Evolutionary conservation across 2,888 invertebrate genomes (phyloP).

Genomic region (Allophyes oxyacanthae): DNA sequence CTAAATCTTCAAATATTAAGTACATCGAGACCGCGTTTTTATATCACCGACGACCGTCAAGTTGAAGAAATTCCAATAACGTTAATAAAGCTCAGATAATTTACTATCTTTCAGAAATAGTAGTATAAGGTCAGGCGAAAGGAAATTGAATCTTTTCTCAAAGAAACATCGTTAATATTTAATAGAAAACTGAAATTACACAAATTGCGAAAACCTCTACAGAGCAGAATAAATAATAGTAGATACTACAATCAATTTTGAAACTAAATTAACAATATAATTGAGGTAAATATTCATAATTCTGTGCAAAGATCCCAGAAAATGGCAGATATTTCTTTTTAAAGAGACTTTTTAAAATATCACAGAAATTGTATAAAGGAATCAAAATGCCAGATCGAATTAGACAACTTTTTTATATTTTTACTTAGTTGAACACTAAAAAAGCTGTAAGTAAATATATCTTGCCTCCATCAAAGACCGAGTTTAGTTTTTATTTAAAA

Average conservation of each 20-base stretch:
- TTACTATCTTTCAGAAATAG: too few relatives aligned
- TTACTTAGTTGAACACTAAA: too few relatives aligned
- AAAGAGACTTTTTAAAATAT: too few relatives aligned
- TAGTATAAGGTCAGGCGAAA: not conserved
- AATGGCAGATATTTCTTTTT: constrained; percentile 12
- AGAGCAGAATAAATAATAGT: too few relatives aligned
- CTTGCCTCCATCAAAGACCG: too few relatives aligned
- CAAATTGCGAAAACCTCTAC: not conserved
- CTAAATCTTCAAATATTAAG: constrained; percentile 26
- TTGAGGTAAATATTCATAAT: constrained; percentile 2
- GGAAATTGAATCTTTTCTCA: not conserved
- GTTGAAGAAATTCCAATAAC: constrained; percentile 1
- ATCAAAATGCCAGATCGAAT: constrained; percentile 5
- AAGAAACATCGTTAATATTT: constrained; percentile 6
- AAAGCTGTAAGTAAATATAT: too few relatives aligned
- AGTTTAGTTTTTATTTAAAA: too few relatives aligned
- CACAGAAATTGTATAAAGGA: constrained; percentile 9
- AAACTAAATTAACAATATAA: constrained; percentile 13
- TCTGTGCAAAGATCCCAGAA: not conserved
- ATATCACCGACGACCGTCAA: constrained; percentile 12
- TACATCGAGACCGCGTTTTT: constrained; percentile 21
- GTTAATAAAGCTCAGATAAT: too few relatives aligned
- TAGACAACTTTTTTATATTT: constrained; percentile 12
- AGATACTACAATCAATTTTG: constrained; percentile 14
- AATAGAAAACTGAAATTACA: not conserved